Evolutionary conservation across 2,797 vertebrate genomes (phyloP), one percentile per base, ranked within the genome.

Genomic region (Aldrovandia affinis): DNA sequence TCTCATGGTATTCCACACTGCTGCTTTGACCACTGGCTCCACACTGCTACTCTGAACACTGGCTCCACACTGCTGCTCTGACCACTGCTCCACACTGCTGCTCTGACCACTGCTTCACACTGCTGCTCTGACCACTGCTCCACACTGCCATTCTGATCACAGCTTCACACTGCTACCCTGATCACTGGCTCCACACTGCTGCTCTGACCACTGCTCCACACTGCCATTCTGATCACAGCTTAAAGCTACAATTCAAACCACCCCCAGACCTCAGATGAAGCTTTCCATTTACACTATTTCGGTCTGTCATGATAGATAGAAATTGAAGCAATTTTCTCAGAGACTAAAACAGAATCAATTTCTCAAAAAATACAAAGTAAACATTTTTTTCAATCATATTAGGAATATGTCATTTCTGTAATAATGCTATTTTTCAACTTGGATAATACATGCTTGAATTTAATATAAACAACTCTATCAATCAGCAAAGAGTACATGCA

Each of bases 281-380:
- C 89, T 89, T 92, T 94, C 91, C 88, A 89, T 87, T 90, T 81
- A 85, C 87, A 91, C 88, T 91, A 94, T 93, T 88, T 86, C 85
- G 90, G 87, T 94, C 94, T 94, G 94, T 93, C 94, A 94, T 95
- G 94, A 95, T 94, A 94, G 94, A 93, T 94, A 93, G 93, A 95
- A 95, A 95, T 94, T 93, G 94, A 93, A 89, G 94, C 94, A 95
- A 95, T 96, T 95, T 95, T 94, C 83, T 93, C 87, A 92, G 87
- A 87, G 87, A 77, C 91, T 87, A 87, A 93, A 93, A 88, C 86
- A 92, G 91, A 87, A 91, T 86, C 88, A 89, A 85, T 85, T 91
- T 90, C 90, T 88, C 83, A 84, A 91, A 92, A 93, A 92, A 89
- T 42, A 44, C 33, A 83, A 59, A 77, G 39, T 77, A 42, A 73